These are phyloP conservation scores for Melieria omissa DNA, from an alignment of 2,888 invertebrate genomes.

Conservation along the genomic window DNA sequence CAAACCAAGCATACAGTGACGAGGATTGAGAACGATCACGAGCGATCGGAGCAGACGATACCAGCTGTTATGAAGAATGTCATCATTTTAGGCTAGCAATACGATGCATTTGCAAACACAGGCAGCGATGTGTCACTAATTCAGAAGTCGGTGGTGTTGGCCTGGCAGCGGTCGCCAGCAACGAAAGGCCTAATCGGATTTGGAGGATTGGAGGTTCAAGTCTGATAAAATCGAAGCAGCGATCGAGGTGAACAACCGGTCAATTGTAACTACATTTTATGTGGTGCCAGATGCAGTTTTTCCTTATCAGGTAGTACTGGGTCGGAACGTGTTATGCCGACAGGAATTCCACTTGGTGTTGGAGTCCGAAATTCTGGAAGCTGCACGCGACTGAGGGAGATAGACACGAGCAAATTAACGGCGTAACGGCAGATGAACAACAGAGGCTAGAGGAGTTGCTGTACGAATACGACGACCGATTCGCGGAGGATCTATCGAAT, in stretches of 20 bases:
- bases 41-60: too few species aligned
- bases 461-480: background rate
- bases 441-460: background rate
- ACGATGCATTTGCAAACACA: slow-evolving; percentile 36
- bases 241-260: slow-evolving; percentile 23
- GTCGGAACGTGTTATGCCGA: slow-evolving; percentile 3
- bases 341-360: background rate
- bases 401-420: background rate
- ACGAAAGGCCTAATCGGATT: slow-evolving; percentile 34
- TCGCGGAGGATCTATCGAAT: slow-evolving; percentile 1
- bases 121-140: too few species aligned
- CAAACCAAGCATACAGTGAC: too few species aligned
- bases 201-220: slow-evolving; percentile 33
- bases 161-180: background rate
- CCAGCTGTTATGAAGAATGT: slow-evolving; percentile 34
- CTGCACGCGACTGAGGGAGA: background rate
- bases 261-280: slow-evolving; percentile 4
- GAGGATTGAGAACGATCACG: too few species aligned
- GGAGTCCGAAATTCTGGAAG: background rate
- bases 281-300: slow-evolving; percentile 34
- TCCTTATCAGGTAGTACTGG: slow-evolving; percentile 29
- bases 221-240: slow-evolving; percentile 17
- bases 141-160: slow-evolving; percentile 24
- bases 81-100: background rate
- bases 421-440: background rate